Base-by-base conservation (phyloP, 1,140 invertebrate species). In the Daktulosphaira vitifoliae region DNA sequence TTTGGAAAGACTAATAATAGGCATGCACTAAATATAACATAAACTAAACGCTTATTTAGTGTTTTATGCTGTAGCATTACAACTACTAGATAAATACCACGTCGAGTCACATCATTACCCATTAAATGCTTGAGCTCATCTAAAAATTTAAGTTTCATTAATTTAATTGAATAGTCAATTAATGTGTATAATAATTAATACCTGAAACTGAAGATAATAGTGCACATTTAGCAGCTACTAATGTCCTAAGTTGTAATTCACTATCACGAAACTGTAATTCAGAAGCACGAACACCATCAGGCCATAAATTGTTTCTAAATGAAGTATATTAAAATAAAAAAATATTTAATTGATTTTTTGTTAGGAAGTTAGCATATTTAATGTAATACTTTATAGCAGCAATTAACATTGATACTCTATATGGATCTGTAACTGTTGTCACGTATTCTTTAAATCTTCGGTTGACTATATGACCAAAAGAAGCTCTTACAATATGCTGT, bases 121-220 rank as follows among this genome's bases (percentile, higher is more conserved):
- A 96, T 87, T 69, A 96, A 86, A 74, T 91, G 89, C 72, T 90
- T 86, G 53, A 97, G 76, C 75, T 97, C 91, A 78, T 96, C 92
- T 81, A 80, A 72, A 73, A 84, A 69, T 33, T 70, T 16, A 67
- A 50, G 62, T 29, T 16, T 29, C 18, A 18, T 33, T 33, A 18
- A 52, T 29, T 29, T 13, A 11, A 5, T 44, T 13, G 39, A 15
- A 44, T 44, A 7, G 9, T 11, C n/a, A 5, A 5, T 33, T 33
- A 6, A 33, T 33, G 11, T 7, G 39, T 11, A 44, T 44, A 11
- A 44, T 13, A 26, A 20, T 22, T 20, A 64, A 20, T 78, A 87
- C 87, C 87, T 74, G 87, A 83, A 48, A 88, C 78, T 70, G 81
- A 85, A 0, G 89, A 86, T 5, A 94, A 76, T 50, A 94, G 77